These are phyloP conservation scores for Limonius californicus DNA, from an alignment of 1,140 invertebrate species.

Conservation along the genomic window DNA sequence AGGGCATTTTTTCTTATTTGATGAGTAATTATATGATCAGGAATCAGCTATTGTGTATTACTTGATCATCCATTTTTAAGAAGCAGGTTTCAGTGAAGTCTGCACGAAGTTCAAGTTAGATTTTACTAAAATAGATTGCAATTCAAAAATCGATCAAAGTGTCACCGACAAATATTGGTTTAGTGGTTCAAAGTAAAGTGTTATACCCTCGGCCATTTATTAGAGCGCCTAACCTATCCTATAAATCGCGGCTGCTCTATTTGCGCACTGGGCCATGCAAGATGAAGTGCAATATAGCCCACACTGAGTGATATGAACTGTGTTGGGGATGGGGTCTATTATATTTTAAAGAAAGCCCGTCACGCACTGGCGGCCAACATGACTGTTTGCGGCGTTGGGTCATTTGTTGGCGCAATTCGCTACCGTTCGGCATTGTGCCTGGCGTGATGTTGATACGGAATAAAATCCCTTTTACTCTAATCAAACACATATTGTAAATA, in stretches of 20 bases:
- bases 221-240: constrained; percentile 7
- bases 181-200: not conserved
- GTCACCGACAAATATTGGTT: constrained; percentile 24
- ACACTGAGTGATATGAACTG: constrained; percentile 25
- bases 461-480: constrained; percentile 11
- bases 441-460: constrained; percentile 7
- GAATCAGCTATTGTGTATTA: too few species aligned
- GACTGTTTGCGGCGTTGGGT: constrained; percentile 30
- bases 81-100: too few species aligned
- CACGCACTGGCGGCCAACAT: constrained; percentile 32
- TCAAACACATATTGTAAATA: constrained; percentile 20
- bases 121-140: too few species aligned
- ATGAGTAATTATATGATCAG: too few species aligned
- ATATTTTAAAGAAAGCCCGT: constrained; percentile 38
- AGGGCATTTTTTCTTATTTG: too few species aligned
- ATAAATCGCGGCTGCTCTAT: constrained; percentile 33
- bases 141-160: constrained; percentile 7
- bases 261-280: constrained; percentile 37
- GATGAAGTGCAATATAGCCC: constrained; percentile 37
- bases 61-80: too few species aligned
- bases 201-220: not conserved
- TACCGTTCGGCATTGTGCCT: constrained; percentile 25
- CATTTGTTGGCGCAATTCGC: constrained; percentile 31
- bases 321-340: constrained; percentile 33
- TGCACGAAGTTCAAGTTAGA: too few species aligned